Base-by-base conservation (phyloP, 64 coral and sea anemone species). In the Acropora yongei region DNA sequence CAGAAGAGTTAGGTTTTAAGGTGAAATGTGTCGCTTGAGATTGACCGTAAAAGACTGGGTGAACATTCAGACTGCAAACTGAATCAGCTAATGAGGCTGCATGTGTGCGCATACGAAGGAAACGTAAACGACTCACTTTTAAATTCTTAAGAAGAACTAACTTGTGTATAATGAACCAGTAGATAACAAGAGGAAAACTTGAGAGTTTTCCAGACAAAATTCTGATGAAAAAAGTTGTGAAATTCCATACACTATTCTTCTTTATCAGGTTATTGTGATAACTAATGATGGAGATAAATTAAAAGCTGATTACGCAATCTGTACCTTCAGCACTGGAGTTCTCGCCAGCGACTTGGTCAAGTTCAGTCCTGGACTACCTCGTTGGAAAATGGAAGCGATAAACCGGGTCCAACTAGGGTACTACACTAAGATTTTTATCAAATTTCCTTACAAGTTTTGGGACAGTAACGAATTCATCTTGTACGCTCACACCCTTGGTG, bases 401-500 rank as follows among this genome's bases (percentile, higher is more conserved):
- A 80, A 90, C 68, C 85, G 85, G 81, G 74, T 93, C 49, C 95
- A 90, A 3, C 19, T 96, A 74, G 58, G 71, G 0, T 41, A 68
- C 44, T 96, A 96, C 10, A 96, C 95, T 1, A 96, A 93, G 74
- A 93, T 96, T 18, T 96, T 96, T 41, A 85, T 96, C 48, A 92
- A 96, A 87, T 96, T 96, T 44, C 95, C 91, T 2, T 69, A 71
- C 12, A 93, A 96, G 55, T 96, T 96, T 49, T 96, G 95, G 95
- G 95, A 96, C 79, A 75, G 84, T 14, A 49, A 85, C 17, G 91
- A 92, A 12, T 96, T 88, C 49, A 96, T 90, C 69, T 55, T 93
- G 49, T 96, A 96, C 14, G 95, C 80, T 39, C 75, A 93, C 45
- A 65, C 74, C 18, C 60, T 77, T 10, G 66, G 95, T 1, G 91